Evolutionary conservation across 1,140 invertebrate genomes (phyloP), one percentile per base, ranked within the genome.

Genomic region (Trichoplusia ni): DNA sequence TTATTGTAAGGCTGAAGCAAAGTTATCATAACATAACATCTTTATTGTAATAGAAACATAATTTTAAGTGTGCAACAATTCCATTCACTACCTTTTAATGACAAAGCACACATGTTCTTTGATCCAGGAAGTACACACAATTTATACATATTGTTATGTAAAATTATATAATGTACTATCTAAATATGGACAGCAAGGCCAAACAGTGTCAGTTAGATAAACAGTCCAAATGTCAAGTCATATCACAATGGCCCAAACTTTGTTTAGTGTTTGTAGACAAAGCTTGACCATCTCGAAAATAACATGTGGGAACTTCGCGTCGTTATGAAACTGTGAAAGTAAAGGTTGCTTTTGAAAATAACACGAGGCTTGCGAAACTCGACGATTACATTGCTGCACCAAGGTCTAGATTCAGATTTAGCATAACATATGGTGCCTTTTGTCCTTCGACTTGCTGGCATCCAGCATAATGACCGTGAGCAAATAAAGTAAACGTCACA

Each of bases 401-500:
- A n/a, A 44, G 25, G 19, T 19, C 11, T 58, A 31, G 16, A 5
- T n/a, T 25, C 31, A 31, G 18, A n/a, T 33, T 33, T 33, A 8
- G 3, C 9, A 5, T 46, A 62, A 62, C 59, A 62, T 62, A 62
- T 62, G 59, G 44, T 62, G 4, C 0, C 19, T 7, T 29, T 8
- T 4, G 42, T 4, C 51, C 51, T 33, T 18, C 46, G 61, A 38
- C 35, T 25, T 60, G 16, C 54, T 61, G 23, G 64, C 56, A 51
- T 35, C 14, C 16, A 53, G 54, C 11, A 61, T 38, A 46, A 54
- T 51, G 56, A 67, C 64, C 64, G 56, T 75, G 66, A 60, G 40
- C 56, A 44, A 58, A 60, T 65, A 74, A 73, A 83, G 82, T 85
- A 74, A 73, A 82, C 72, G 80, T 81, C 77, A 49, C 35, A 62